phyloP scores from a whole-genome alignment of 2,888 invertebrate genomes.

The Drosophila antonietae region DNA sequence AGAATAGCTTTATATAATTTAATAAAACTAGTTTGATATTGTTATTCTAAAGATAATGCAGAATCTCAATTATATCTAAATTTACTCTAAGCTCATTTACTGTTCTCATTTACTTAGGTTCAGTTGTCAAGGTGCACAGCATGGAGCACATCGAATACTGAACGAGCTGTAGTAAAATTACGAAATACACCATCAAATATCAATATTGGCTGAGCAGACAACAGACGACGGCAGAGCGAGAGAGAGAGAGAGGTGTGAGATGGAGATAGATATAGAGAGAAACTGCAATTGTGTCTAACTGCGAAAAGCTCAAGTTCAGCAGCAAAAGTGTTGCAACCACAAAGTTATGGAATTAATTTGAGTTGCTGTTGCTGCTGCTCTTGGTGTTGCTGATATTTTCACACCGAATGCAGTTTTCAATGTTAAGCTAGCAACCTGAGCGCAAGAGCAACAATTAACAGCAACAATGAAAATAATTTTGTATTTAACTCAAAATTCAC shows the following conservation, averaged over 20 bases:
- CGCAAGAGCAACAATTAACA: conserved; percentile 27
- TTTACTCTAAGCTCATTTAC: background rate
- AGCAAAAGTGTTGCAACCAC: conserved; percentile 53
- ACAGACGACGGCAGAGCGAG: conserved; percentile 2
- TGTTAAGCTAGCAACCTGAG: conserved; percentile 52
- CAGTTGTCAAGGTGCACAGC: conserved; percentile 24
- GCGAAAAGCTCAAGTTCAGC: conserved; percentile 67
- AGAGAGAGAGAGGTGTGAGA: background rate
- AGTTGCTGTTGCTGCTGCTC: conserved; percentile 8
- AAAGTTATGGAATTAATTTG: conserved; percentile 17
- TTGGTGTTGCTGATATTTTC: conserved; percentile 1
- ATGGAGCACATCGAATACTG: conserved; percentile 21
- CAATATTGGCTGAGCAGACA: conserved; percentile 26
- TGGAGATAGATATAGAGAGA: background rate
- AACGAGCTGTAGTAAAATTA: conserved; percentile 29
- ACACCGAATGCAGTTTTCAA: conserved; percentile 62
- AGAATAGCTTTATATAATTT: no score
- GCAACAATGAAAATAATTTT: conserved; percentile 34
- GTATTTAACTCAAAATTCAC: conserved; percentile 38
- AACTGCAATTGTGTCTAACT: conserved; percentile 35
- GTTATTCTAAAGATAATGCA: background rate
- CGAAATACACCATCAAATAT: conserved; percentile 35
- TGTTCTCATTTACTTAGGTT: conserved; percentile 16
- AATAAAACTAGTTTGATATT: background rate
- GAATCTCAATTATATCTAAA: background rate